Conservation (phyloP, 2,888 invertebrate species). For the Eulithis prunata region DNA sequence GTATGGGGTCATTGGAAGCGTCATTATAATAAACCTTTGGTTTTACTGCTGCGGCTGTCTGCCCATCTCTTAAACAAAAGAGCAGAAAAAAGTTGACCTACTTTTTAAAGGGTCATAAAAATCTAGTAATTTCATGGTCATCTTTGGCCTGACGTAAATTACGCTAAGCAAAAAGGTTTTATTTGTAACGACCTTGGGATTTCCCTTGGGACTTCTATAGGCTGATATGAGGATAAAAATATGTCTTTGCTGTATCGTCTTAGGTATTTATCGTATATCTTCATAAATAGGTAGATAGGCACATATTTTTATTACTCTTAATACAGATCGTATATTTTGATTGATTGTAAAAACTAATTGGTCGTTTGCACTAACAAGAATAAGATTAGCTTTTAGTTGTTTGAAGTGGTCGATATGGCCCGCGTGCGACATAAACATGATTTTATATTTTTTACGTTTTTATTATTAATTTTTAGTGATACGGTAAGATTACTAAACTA, state of each 20-base stretch:
- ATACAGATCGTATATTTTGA: slow-evolving; percentile 4
- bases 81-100: background rate
- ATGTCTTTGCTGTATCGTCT: no score
- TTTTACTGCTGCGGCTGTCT: background rate
- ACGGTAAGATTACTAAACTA: slow-evolving; percentile 47
- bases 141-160: no score
- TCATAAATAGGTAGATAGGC: no score
- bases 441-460: slow-evolving; percentile 28
- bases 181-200: no score
- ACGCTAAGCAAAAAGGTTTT: no score
- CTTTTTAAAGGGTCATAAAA: background rate
- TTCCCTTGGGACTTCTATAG: no score
- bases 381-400: slow-evolving; percentile 15
- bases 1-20: background rate
- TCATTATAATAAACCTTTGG: background rate
- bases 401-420: slow-evolving; percentile 45
- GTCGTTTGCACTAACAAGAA: slow-evolving; percentile 26
- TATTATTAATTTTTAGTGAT: slow-evolving; percentile 46
- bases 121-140: no score
- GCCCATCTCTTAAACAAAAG: background rate
- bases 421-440: slow-evolving; percentile 29
- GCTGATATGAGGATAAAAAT: no score
- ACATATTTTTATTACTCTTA: background rate
- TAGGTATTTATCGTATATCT: no score
- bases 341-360: slow-evolving; percentile 28